These are phyloP conservation scores for Myrmecobius fasciatus DNA, from an alignment of 2,113 vertebrate species.

Conservation along the genomic window DNA sequence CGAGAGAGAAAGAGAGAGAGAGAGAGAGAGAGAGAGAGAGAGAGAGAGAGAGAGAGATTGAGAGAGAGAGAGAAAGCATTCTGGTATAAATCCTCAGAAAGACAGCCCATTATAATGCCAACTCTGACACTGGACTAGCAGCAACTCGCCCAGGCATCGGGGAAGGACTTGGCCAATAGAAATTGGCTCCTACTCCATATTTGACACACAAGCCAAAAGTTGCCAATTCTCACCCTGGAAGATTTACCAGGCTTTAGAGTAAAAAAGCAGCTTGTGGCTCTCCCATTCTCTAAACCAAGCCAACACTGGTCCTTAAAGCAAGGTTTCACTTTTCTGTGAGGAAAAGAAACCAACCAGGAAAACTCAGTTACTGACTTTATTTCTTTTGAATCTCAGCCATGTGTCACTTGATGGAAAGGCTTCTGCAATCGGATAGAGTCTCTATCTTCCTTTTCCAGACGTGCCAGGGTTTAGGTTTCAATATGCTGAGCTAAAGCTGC, in stretches of 20 bases:
- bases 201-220: neutral
- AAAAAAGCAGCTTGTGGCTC: neutral
- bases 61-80: too few species aligned
- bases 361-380: neutral
- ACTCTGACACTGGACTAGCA: neutral
- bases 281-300: neutral
- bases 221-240: neutral
- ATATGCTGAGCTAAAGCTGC: slow-evolving; percentile 6
- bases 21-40: neutral
- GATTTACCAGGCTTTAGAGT: neutral
- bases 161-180: neutral
- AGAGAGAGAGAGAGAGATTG: too few species aligned
- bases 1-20: neutral
- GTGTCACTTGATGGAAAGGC: neutral
- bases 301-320: neutral
- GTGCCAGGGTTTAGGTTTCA: neutral
- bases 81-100: neutral
- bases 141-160: neutral
- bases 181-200: neutral
- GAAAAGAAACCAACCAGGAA: neutral
- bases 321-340: neutral
- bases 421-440: neutral
- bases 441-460: slow-evolving; percentile 16
- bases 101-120: neutral
- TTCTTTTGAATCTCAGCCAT: neutral